A percentile compares a stretch with the other conserved stretches of the same genome.
These are phyloP conservation scores for Nixonia krombeini DNA, from an alignment of 1,140 invertebrate species.

Conservation along the genomic window DNA sequence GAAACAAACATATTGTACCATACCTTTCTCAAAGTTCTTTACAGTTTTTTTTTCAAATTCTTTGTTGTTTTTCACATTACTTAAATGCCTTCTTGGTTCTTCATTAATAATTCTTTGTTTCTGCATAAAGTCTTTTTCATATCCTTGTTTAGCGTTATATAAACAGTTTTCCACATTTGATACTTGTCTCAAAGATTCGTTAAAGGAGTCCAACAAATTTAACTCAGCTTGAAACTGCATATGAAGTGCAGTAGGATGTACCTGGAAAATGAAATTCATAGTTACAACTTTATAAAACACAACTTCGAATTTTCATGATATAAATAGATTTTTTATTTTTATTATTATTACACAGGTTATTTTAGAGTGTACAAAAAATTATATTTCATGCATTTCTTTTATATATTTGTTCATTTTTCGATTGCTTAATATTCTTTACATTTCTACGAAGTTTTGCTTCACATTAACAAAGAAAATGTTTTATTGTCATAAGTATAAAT, in stretches of 20 bases:
- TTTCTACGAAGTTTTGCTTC: too few species aligned
- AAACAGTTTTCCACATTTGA: slow-evolving; percentile 64
- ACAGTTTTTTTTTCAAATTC: slow-evolving; percentile 25
- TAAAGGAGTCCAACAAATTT: slow-evolving; percentile 65
- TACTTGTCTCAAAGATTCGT: slow-evolving; percentile 63
- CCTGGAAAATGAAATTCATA: slow-evolving; percentile 31
- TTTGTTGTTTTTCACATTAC: slow-evolving; percentile 21
- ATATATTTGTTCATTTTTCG: too few species aligned
- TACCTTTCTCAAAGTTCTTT: slow-evolving; percentile 25
- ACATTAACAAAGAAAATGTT: slow-evolving; percentile 4
- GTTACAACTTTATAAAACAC: not conserved
- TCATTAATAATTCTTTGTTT: slow-evolving; percentile 46
- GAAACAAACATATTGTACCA: not conserved
- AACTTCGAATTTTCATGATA: too few species aligned
- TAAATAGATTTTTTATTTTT: too few species aligned
- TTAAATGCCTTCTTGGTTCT: slow-evolving; percentile 37
- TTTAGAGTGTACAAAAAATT: too few species aligned
- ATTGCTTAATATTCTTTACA: too few species aligned
- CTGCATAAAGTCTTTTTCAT: slow-evolving; percentile 51
- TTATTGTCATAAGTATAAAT: too few species aligned
- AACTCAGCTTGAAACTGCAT: slow-evolving; percentile 69
- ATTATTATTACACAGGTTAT: too few species aligned
- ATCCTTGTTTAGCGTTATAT: slow-evolving; percentile 54
- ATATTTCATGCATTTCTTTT: too few species aligned
- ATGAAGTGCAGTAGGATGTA: slow-evolving; percentile 65